These are phyloP conservation scores for Holothuria glaberrima DNA, from an alignment of 35 echinoderm and acorn worm species.

Conservation along the genomic window DNA sequence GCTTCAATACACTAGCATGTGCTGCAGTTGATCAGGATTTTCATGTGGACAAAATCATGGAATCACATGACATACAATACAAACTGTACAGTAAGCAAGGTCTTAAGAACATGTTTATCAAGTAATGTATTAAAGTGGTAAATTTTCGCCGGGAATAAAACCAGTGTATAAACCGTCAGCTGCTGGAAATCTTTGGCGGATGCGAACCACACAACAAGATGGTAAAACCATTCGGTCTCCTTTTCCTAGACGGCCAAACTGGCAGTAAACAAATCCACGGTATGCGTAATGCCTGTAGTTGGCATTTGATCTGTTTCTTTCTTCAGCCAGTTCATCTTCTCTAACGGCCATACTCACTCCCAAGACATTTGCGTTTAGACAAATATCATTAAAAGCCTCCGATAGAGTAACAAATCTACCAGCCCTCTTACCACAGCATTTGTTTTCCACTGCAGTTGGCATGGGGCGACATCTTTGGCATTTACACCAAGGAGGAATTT, in stretches of 20 bases:
- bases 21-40: not conserved
- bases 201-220: not conserved
- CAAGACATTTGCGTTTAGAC: not conserved
- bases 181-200: constrained; percentile 8
- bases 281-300: constrained; percentile 35
- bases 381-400: not conserved
- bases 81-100: not conserved
- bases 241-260: constrained; percentile 6
- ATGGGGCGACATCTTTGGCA: not conserved
- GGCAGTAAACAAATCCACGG: constrained; percentile 15
- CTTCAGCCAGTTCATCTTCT: not conserved
- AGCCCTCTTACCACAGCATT: not conserved
- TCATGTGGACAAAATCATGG: not conserved
- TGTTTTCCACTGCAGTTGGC: not conserved
- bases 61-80: not conserved
- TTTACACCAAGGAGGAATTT: not conserved
- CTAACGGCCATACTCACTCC: not conserved
- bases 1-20: not conserved
- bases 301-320: not conserved
- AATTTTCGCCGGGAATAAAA: not conserved
- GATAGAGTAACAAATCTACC: not conserved
- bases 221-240: constrained; percentile 13
- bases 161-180: not conserved
- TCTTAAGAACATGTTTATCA: too few species aligned
- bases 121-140: not conserved